Percentiles rank a stretch among this genome's conserved stretches.
Conservation (phyloP, 2,888 invertebrate species). For the Agrotis puta region DNA sequence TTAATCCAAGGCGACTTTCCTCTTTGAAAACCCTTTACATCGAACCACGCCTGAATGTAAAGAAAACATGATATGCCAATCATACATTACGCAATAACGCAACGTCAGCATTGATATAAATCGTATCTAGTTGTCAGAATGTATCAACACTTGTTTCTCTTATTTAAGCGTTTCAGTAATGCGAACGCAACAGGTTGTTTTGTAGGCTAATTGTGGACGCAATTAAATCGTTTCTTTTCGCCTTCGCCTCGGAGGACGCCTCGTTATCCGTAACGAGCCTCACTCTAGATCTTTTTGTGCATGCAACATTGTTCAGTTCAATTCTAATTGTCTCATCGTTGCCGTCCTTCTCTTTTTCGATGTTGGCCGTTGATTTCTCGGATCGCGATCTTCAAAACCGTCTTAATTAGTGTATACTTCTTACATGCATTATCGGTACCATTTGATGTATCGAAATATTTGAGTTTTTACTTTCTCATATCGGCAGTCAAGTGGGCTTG, state of each 20-base stretch:
- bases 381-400: slow-evolving; percentile 62
- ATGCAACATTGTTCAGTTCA: slow-evolving; percentile 75
- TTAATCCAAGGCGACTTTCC: slow-evolving; percentile 51
- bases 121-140: slow-evolving; percentile 52
- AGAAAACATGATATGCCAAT: slow-evolving; percentile 19
- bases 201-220: slow-evolving; percentile 84
- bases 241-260: slow-evolving; percentile 74
- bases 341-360: slow-evolving; percentile 59
- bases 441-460: slow-evolving; percentile 72
- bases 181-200: slow-evolving; percentile 84
- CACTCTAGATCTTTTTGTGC: slow-evolving; percentile 74
- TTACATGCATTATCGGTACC: slow-evolving; percentile 66
- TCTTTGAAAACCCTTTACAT: slow-evolving; percentile 14
- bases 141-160: slow-evolving; percentile 67
- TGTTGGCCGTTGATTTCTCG: slow-evolving; percentile 51
- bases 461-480: slow-evolving; percentile 80
- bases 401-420: slow-evolving; percentile 63
- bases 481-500: slow-evolving; percentile 65
- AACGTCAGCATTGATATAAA: slow-evolving; percentile 49
- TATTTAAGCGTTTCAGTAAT: slow-evolving; percentile 74
- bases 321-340: slow-evolving; percentile 72
- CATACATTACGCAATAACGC: slow-evolving; percentile 31
- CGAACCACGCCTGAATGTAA: background rate
- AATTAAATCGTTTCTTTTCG: slow-evolving; percentile 84
- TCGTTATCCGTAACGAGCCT: slow-evolving; percentile 78